Evolutionary conservation across 2,797 vertebrate genomes (phyloP), one percentile per base, ranked within the genome.

Genomic region (Typhlichthys subterraneus): DNA sequence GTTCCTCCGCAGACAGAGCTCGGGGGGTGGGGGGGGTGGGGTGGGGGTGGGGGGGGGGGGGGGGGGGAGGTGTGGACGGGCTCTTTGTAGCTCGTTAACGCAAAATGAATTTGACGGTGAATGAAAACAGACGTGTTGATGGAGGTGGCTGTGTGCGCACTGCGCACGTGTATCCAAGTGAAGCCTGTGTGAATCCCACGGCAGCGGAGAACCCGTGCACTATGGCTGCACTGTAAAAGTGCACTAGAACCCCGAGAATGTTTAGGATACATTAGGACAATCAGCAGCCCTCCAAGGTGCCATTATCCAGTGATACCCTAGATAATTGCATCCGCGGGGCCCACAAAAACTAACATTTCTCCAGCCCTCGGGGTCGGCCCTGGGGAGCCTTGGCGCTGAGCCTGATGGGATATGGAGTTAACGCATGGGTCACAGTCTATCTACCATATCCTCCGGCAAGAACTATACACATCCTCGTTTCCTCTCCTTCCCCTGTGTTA

Each of bases 331-430:
- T 77, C 61, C 70, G 64, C 65, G 67, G 76, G 81, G 80, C 76
- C 65, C 80, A 77, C 69, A 77, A 82, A 85, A 83, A 65, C 75
- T 76, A 79, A 80, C 81, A 86, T 87, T 87, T 88, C 81, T 89
- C 77, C 75, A 75, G 69, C 67, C 86, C 74, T 73, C 4, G 62
- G 81, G 82, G 79, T 59, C 72, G 53, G 72, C 72, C 86, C 80
- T 57, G 54, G 61, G 82, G 77, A 65, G 59, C 59, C 46, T 67
- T 67, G 65, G 52, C 76, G 85, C 59, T 33, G 67, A 79, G 66
- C 70, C 59, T 51, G 54, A 62, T 79, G 70, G 52, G 72, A 73
- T 78, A 71, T 53, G 69, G 60, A 81, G 76, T 78, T 73, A 75
- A 75, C 65, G 58, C 71, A 75, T 49, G 31, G 80, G 80, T 84